phyloP scores from a whole-genome alignment of 1,140 invertebrate genomes.

The Diachasmimorpha longicaudata region DNA sequence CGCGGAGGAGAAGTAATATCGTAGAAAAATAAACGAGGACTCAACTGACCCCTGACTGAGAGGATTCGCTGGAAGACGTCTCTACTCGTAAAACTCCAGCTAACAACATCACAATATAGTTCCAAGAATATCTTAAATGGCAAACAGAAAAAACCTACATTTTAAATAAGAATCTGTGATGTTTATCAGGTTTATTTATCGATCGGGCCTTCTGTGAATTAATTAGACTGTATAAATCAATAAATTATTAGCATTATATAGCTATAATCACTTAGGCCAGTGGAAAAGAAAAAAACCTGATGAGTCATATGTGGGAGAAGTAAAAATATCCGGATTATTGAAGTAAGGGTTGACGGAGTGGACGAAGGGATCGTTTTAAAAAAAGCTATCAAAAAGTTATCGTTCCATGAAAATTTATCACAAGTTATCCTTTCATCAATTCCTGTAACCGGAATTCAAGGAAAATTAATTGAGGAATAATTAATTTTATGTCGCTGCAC shows the following conservation, averaged over 20 bases:
- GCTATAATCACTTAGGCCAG: neutral
- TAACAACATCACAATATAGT: neutral
- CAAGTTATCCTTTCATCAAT: no score
- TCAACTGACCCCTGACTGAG: neutral
- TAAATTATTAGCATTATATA: neutral
- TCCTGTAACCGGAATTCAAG: no score
- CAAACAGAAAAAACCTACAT: neutral
- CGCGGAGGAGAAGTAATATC: neutral
- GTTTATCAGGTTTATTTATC: neutral
- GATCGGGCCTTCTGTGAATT: neutral
- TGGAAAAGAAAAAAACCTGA: neutral
- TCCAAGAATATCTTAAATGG: neutral
- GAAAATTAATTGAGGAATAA: no score
- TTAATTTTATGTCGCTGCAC: no score
- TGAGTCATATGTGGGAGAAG: neutral
- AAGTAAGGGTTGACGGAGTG: neutral
- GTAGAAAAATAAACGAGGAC: neutral
- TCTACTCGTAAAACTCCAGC: slow-evolving; percentile 9
- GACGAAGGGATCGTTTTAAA: no score
- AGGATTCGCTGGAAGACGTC: neutral
- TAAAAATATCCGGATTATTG: neutral
- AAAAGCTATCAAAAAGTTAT: no score
- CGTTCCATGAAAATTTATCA: no score
- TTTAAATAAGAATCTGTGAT: neutral
- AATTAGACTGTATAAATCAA: slow-evolving; percentile 1